Percentiles rank a stretch among this genome's conserved stretches.
Conservation (phyloP, 2,797 vertebrate species). For the Coccyzus lansbergi region DNA sequence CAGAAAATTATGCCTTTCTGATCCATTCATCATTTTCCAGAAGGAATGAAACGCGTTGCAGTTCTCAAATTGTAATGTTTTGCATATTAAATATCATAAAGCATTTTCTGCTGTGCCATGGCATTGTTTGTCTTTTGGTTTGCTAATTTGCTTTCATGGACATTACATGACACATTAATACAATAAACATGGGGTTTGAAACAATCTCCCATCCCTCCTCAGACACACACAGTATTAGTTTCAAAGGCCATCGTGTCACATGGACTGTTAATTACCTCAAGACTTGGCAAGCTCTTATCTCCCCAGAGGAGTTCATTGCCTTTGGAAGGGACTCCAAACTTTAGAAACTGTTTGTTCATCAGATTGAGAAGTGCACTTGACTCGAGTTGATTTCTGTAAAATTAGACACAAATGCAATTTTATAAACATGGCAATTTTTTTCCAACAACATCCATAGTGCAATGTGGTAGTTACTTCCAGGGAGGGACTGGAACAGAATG, state of each 20-base stretch:
- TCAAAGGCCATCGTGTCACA: background rate
- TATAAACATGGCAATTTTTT: rapidly evolving
- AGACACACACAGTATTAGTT: background rate
- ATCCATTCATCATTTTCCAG: background rate
- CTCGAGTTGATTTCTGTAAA: background rate
- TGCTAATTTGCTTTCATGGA: background rate
- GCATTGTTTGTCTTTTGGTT: background rate
- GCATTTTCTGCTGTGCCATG: background rate
- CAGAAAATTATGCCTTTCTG: background rate
- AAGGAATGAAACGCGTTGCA: background rate
- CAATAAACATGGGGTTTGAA: background rate
- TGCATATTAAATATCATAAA: background rate
- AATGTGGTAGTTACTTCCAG: background rate
- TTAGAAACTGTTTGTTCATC: background rate
- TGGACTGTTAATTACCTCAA: background rate
- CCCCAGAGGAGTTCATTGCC: background rate
- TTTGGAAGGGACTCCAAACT: background rate
- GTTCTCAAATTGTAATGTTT: background rate
- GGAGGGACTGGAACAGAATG: background rate
- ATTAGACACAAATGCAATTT: background rate
- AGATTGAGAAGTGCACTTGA: background rate
- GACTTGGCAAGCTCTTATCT: background rate
- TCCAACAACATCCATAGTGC: background rate
- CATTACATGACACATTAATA: background rate
- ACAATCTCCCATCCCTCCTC: background rate